phyloP scores from a whole-genome alignment of 2,888 invertebrate species.

The Ophion ellenae region DNA sequence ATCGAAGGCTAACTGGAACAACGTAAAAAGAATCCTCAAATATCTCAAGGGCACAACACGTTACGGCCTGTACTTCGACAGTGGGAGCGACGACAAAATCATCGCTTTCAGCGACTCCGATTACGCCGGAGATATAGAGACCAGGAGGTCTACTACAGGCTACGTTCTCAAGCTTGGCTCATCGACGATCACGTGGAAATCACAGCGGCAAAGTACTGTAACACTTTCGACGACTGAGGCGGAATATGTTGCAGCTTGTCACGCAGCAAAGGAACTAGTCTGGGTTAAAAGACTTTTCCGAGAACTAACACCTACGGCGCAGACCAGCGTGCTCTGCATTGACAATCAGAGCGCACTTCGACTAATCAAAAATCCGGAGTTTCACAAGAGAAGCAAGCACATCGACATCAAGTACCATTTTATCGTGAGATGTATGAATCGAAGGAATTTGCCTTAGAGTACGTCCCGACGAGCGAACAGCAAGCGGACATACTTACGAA shows the following conservation, averaged over 20 bases:
- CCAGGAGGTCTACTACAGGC: constrained; percentile 1
- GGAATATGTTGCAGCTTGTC: no score
- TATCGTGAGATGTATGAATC: constrained; percentile 30
- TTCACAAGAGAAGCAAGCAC: constrained; percentile 42
- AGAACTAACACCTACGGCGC: constrained; percentile 7
- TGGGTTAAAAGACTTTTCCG: no score
- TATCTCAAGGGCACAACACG: constrained; percentile 12
- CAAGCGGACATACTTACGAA: constrained; percentile 39
- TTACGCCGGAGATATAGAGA: constrained; percentile 9
- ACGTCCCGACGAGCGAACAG: constrained; percentile 21
- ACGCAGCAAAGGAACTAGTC: no score
- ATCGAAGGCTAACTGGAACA: constrained; percentile 38
- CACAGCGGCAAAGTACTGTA: no score
- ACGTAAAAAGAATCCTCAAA: constrained; percentile 14
- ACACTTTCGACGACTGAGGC: no score
- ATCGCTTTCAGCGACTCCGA: constrained; percentile 16
- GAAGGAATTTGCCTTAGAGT: constrained; percentile 32
- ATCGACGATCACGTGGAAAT: no score
- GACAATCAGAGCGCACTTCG: constrained; percentile 47
- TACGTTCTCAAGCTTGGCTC: constrained; percentile 8
- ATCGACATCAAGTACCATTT: constrained; percentile 41
- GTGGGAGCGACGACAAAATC: background rate
- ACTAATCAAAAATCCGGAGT: constrained; percentile 38
- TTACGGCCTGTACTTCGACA: constrained; percentile 2
- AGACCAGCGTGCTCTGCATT: constrained; percentile 16